Percentiles rank a stretch among this genome's conserved stretches.
phyloP scores from a whole-genome alignment of 2,888 invertebrate genomes.

The Machimus rusticus region DNA sequence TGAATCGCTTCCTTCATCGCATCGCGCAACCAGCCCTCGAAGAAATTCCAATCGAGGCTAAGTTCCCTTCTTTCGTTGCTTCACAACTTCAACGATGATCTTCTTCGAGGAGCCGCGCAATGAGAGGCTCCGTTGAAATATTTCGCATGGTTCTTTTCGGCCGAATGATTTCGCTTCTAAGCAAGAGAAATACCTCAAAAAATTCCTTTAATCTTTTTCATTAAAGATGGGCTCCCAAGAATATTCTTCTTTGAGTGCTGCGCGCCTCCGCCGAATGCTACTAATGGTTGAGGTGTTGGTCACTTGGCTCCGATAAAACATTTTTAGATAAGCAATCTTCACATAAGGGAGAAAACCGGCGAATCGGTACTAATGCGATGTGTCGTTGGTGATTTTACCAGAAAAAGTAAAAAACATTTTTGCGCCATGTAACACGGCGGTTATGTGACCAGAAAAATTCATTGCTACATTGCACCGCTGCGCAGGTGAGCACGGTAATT shows the following conservation, averaged over 20 bases:
- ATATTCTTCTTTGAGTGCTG: not conserved
- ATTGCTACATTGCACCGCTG: not conserved
- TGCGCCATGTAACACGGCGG: not conserved
- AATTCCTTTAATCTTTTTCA: constrained; percentile 14
- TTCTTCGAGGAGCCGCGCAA: not conserved
- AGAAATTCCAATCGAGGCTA: not conserved
- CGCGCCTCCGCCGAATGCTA: not conserved
- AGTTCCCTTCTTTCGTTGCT: not conserved
- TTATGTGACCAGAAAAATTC: not conserved
- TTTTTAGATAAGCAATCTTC: not conserved
- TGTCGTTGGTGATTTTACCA: not conserved
- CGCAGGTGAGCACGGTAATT: not conserved
- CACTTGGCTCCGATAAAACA: not conserved
- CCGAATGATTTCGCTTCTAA: not conserved
- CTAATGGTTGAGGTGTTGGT: not conserved
- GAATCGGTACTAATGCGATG: not conserved
- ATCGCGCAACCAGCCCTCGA: not conserved
- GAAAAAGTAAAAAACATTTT: not conserved
- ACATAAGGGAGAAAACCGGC: not conserved
- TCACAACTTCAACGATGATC: not conserved
- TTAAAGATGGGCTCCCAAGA: not conserved
- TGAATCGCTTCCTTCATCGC: not conserved
- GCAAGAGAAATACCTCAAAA: not conserved
- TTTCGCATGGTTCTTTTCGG: constrained; percentile 2
- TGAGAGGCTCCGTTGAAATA: not conserved